Conservation (phyloP, 2,888 invertebrate genomes). For the Dynastes tityus region DNA sequence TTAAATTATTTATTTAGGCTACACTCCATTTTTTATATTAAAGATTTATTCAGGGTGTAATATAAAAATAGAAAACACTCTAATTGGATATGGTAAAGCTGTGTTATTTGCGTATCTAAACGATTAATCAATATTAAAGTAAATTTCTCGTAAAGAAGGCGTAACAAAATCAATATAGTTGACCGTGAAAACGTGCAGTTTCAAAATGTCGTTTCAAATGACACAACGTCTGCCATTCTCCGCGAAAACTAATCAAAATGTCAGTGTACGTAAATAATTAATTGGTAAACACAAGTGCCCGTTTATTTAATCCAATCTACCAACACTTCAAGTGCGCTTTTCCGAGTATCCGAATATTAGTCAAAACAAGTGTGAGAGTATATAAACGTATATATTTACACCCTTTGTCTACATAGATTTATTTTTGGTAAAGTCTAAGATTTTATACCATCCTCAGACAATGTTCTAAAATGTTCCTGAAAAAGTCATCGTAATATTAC, state of each 20-base stretch:
- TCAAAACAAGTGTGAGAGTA: neutral
- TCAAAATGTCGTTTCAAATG: constrained; percentile 34
- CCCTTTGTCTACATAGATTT: neutral
- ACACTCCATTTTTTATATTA: too few species aligned
- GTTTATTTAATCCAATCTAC: neutral
- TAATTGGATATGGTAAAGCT: too few species aligned
- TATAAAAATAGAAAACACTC: neutral
- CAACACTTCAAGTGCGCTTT: too few species aligned
- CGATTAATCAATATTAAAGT: constrained; percentile 28
- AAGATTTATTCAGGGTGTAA: too few species aligned
- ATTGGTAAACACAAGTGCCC: constrained; percentile 2
- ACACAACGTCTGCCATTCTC: constrained; percentile 32
- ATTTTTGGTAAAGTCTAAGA: neutral
- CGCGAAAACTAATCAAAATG: constrained; percentile 29
- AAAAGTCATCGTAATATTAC: constrained; percentile 1
- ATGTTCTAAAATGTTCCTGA: constrained; percentile 12
- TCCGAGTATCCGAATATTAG: neutral
- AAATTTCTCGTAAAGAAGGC: constrained; percentile 14
- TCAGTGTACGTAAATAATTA: constrained; percentile 19
- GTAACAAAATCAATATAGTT: constrained; percentile 44
- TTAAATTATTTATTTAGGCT: too few species aligned
- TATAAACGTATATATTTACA: neutral
- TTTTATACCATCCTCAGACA: neutral
- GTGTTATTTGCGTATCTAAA: neutral
- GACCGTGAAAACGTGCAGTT: constrained; percentile 35